A percentile compares a stretch with the other conserved stretches of the same genome.
Conservation (phyloP, 2,113 vertebrate species). For the Odontophorus gujanensis region DNA sequence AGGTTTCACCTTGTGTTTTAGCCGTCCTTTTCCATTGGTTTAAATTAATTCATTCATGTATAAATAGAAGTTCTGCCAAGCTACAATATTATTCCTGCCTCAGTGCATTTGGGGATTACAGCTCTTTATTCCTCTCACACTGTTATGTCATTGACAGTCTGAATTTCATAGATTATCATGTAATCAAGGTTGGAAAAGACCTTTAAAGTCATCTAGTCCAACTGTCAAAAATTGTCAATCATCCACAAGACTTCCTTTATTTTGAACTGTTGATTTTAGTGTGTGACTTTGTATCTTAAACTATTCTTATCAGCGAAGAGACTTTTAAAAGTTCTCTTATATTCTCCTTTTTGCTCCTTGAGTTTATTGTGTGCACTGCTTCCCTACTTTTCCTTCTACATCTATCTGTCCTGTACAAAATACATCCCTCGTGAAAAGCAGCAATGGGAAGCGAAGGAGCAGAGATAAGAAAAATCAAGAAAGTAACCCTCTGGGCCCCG, state of each 20-base stretch:
- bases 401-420: background rate
- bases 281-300: background rate
- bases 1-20: background rate
- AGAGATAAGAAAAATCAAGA: background rate
- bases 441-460: background rate
- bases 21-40: background rate
- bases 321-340: background rate
- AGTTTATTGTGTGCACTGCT: background rate
- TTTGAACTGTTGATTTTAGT: background rate
- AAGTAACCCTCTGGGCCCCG: background rate
- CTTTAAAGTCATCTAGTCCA: too few relatives aligned
- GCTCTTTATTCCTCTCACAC: background rate
- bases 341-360: background rate
- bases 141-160: background rate
- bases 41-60: background rate
- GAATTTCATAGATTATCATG: too few relatives aligned
- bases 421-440: background rate
- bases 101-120: background rate
- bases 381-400: background rate
- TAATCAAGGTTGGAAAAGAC: too few relatives aligned
- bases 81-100: background rate
- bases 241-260: background rate
- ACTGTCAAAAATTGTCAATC: background rate
- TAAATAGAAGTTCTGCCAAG: background rate
- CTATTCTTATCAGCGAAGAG: background rate